Conservation (phyloP, 2,888 invertebrate species). For the Drosophila emarginata region DNA sequence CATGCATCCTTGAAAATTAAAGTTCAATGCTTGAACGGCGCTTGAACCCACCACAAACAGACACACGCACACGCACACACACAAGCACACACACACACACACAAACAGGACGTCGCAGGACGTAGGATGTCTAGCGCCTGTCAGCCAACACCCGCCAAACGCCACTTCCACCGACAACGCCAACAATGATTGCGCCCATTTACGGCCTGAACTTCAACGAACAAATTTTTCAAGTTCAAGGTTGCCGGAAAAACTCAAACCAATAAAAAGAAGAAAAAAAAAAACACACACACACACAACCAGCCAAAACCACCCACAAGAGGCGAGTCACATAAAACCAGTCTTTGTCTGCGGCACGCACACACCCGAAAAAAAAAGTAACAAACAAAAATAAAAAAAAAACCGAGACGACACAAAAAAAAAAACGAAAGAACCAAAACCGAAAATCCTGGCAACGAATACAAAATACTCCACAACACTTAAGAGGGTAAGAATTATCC, state of each 20-base stretch:
- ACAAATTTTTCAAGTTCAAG: conserved; percentile 80
- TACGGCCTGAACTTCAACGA: conserved; percentile 65
- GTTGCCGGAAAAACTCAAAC: conserved; percentile 72
- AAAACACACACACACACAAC: background rate
- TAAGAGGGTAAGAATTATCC: background rate
- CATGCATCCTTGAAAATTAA: conserved; percentile 71
- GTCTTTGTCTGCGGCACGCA: conserved; percentile 44
- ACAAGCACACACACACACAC: conserved; percentile 8
- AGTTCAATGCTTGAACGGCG: conserved; percentile 73
- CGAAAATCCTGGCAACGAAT: background rate
- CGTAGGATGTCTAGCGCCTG: conserved; percentile 15
- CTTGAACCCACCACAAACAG: conserved; percentile 52
- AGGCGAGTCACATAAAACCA: conserved; percentile 15
- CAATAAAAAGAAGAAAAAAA: conserved; percentile 17
- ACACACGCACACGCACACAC: conserved; percentile 16
- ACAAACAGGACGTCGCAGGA: conserved; percentile 46
- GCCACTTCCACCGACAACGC: conserved; percentile 37
- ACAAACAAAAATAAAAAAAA: conserved; percentile 17
- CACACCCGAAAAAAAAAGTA: conserved; percentile 34
- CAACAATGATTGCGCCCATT: conserved; percentile 32
- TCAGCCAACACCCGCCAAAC: conserved; percentile 37
- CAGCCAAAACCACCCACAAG: conserved; percentile 26
- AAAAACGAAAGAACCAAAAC: background rate
- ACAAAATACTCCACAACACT: background rate
- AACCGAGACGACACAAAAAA: background rate